Evolutionary conservation across 2,888 invertebrate genomes (phyloP), one percentile per base, ranked within the genome.

Genomic region (Callosobruchus maculatus): DNA sequence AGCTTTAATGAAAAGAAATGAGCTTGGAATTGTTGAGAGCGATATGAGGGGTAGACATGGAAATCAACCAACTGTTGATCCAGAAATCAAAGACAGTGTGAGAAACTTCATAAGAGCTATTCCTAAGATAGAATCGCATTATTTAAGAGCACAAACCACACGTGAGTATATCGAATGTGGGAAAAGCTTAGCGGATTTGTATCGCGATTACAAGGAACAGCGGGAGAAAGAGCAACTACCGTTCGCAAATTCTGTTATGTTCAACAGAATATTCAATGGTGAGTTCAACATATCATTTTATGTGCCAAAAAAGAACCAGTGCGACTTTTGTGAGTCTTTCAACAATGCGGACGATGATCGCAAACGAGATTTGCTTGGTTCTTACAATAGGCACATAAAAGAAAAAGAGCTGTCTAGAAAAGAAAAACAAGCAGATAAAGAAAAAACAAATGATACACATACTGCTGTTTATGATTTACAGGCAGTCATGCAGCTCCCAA

Each of bases 21-120:
- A 9, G 9, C 18, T 22, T 73, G 75, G 75, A 22, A 70, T 74
- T 70, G 9, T 76, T 68, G 26, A 67, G 70, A 21, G 67, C 7
- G 76, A 77, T 70, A 68, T 20, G 20, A 71, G 74, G 70, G 77
- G 76, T 20, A 77, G 73, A 73, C 73, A 78, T 22, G 74, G 73
- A 69, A 73, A 78, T 7, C 76, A 77, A 22, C 73, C 75, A 7
- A 78, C 71, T 4, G 74, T 74, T 21, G 67, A 68, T 71, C 71
- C 71, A n/a, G 74, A 73, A 71, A 75, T 78, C 2, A 76, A 75
- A 71, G 49, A 71, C 21, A 71, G 71, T 31, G 71, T 71, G 7
- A 71, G 30, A 31, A 71, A 18, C n/a, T 49, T 71, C 30, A 71
- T 71, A n/a, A 71, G 30, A 30, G 71, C 20, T 18, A 71, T 71